A percentile compares a stretch with the other conserved stretches of the same genome.
Evolutionary conservation across 1,140 invertebrate genomes (phyloP).

Genomic region (Rhagoletis pomonella): DNA sequence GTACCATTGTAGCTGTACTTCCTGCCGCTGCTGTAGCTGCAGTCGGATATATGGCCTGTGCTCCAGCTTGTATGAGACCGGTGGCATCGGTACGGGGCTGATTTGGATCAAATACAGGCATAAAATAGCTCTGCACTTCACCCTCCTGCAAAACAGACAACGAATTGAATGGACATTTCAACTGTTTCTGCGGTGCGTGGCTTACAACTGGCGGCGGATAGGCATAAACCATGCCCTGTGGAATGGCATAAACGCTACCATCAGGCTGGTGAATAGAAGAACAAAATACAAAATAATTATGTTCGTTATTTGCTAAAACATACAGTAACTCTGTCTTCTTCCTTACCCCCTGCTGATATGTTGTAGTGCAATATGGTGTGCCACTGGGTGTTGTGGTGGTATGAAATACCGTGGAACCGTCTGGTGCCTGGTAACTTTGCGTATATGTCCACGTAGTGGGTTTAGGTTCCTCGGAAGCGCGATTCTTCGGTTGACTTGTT

Average conservation of each 20-base stretch:
- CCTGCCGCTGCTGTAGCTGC: slow-evolving; percentile 61
- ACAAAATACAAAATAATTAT: background rate
- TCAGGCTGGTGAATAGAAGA: slow-evolving; percentile 63
- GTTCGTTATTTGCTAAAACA: background rate
- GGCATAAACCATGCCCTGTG: slow-evolving; percentile 73
- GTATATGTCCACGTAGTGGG: slow-evolving; percentile 70
- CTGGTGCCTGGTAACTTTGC: slow-evolving; percentile 70
- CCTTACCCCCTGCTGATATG: slow-evolving; percentile 73
- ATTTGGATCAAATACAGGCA: slow-evolving; percentile 73
- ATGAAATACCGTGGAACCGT: slow-evolving; percentile 71
- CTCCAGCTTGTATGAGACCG: slow-evolving; percentile 63
- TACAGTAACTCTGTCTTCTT: background rate
- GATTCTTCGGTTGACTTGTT: slow-evolving; percentile 57
- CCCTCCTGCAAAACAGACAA: slow-evolving; percentile 62
- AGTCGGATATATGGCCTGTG: slow-evolving; percentile 70
- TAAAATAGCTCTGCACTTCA: slow-evolving; percentile 70
- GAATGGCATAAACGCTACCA: slow-evolving; percentile 72
- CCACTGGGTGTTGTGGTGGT: slow-evolving; percentile 68
- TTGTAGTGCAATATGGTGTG: slow-evolving; percentile 69
- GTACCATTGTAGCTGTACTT: slow-evolving; percentile 67
- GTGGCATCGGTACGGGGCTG: slow-evolving; percentile 64
- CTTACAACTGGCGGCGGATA: slow-evolving; percentile 68
- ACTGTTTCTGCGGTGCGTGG: slow-evolving; percentile 46
- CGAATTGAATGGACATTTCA: slow-evolving; percentile 52
- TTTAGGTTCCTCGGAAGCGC: slow-evolving; percentile 67